Evolutionary conservation across 2,888 invertebrate genomes (phyloP).

Genomic region (Syrista parreyssii): DNA sequence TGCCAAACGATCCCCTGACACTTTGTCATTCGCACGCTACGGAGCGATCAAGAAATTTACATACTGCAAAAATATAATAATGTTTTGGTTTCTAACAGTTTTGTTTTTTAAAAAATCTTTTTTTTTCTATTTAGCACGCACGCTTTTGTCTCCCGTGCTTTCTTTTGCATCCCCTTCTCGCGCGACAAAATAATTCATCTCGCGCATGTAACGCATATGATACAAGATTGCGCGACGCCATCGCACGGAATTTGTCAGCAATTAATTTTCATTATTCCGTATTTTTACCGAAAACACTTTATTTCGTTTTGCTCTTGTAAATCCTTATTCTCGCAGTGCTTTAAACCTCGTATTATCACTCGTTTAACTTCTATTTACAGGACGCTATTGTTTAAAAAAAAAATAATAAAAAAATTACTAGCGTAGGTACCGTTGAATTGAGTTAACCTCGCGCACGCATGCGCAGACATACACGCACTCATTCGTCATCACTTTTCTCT

Average conservation of each 20-base stretch:
- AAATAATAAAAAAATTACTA: not conserved
- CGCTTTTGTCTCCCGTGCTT: not conserved
- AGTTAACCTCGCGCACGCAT: not conserved
- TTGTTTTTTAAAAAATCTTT: not conserved
- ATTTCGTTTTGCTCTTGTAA: not conserved
- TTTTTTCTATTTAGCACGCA: not conserved
- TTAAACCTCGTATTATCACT: not conserved
- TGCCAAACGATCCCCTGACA: not conserved
- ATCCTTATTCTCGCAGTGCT: not conserved
- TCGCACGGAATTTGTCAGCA: not conserved
- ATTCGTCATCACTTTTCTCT: not conserved
- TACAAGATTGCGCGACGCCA: not conserved
- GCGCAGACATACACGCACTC: conserved; percentile 2
- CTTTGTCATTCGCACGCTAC: not conserved
- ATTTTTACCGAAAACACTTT: not conserved
- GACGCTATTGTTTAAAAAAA: not conserved
- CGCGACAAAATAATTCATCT: not conserved
- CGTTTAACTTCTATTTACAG: not conserved
- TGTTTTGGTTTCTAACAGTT: not conserved
- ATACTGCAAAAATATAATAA: not conserved
- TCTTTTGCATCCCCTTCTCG: not conserved
- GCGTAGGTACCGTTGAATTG: not conserved
- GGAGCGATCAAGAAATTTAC: not conserved
- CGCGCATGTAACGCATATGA: not conserved
- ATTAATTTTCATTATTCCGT: not conserved